A percentile compares a stretch with the other conserved stretches of the same genome.
Conservation (phyloP, 2,888 invertebrate genomes). For the Mesochorus sp. region DNA sequence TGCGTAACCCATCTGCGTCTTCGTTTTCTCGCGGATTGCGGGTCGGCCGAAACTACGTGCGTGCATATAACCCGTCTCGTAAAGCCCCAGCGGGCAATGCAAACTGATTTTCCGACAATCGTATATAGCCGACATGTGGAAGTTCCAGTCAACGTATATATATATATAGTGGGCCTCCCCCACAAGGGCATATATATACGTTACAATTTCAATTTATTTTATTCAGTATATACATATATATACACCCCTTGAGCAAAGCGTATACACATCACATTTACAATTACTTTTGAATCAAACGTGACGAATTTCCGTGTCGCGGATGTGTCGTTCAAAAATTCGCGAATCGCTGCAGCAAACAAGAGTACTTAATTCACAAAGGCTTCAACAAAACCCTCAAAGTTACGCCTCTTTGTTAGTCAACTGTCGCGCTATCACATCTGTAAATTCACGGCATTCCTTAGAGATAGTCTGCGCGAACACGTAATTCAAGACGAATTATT, state of each 20-base stretch:
- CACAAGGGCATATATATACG: too few species aligned
- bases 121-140: background rate
- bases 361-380: too few species aligned
- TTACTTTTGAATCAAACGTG: too few species aligned
- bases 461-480: background rate
- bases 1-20: conserved; percentile 49
- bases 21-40: conserved; percentile 19
- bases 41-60: background rate
- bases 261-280: too few species aligned
- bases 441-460: background rate
- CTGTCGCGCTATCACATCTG: background rate
- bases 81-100: conserved; percentile 27
- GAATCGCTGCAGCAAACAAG: too few species aligned
- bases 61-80: conserved; percentile 22
- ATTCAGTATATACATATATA: too few species aligned
- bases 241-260: too few species aligned
- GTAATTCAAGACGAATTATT: conserved; percentile 37
- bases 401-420: background rate
- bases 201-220: too few species aligned
- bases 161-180: too few species aligned
- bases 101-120: conserved; percentile 34
- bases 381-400: too few species aligned
- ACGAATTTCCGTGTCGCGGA: too few species aligned
- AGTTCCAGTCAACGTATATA: background rate
- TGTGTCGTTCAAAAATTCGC: too few species aligned